A percentile compares a stretch with the other conserved stretches of the same genome.
These are phyloP conservation scores for Tapera naevia DNA, from an alignment of 2,797 vertebrate genomes.

Conservation along the genomic window DNA sequence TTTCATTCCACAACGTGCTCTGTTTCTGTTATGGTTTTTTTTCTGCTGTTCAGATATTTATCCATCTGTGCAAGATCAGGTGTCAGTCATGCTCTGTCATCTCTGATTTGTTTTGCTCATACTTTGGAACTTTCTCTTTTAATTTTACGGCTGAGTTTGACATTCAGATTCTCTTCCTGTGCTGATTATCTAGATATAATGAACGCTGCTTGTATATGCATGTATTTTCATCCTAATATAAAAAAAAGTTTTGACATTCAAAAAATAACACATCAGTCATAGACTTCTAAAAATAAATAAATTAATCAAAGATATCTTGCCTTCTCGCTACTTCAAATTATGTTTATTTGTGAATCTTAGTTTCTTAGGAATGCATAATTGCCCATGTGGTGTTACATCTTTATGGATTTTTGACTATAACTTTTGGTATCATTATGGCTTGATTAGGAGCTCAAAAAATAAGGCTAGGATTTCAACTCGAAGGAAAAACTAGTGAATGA, in stretches of 20 bases:
- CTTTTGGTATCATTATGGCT: not conserved
- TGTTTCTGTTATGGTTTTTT: not conserved
- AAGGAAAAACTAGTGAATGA: not conserved
- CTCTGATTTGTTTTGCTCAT: not conserved
- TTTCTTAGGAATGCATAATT: not conserved
- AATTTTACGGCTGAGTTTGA: constrained; percentile 6
- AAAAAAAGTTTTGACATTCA: constrained; percentile 33
- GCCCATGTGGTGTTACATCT: not conserved
- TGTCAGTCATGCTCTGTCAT: constrained; percentile 5
- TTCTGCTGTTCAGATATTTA: not conserved
- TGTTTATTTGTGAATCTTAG: not conserved
- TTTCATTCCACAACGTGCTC: not conserved
- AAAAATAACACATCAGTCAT: constrained; percentile 14
- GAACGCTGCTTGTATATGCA: constrained; percentile 8
- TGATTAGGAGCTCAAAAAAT: not conserved
- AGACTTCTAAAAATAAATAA: constrained; percentile 39
- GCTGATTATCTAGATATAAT: constrained; percentile 20
- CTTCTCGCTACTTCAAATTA: constrained; percentile 1
- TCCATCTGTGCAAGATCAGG: not conserved
- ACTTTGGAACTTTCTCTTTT: not conserved
- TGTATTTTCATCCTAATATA: constrained; percentile 16
- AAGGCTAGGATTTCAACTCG: not conserved
- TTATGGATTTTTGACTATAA: not conserved
- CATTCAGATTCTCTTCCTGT: constrained; percentile 17
- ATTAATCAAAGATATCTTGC: constrained; percentile 33